A percentile compares a stretch with the other conserved stretches of the same genome.
Evolutionary conservation across 2,888 invertebrate genomes (phyloP).

Genomic region (Sialis lutaria): DNA sequence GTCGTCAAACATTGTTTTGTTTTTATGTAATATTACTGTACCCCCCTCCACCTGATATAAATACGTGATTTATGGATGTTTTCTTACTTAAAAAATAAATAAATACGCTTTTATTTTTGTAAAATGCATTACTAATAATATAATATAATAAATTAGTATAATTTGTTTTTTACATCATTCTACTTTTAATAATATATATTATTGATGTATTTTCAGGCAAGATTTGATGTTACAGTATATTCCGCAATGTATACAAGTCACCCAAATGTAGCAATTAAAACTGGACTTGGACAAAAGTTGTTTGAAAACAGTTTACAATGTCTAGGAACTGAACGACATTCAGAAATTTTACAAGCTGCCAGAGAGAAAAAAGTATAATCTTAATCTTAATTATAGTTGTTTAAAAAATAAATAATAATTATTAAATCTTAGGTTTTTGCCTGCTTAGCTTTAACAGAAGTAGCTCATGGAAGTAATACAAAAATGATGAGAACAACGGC

Average conservation of each 20-base stretch:
- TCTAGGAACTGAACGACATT: conserved; percentile 58
- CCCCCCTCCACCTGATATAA: no score
- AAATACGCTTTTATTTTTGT: neutral
- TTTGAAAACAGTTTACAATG: conserved; percentile 58
- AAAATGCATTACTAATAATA: no score
- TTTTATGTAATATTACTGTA: no score
- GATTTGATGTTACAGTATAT: conserved; percentile 55
- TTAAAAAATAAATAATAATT: neutral
- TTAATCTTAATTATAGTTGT: conserved; percentile 9
- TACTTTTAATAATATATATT: conserved; percentile 1
- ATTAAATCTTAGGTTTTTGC: conserved; percentile 40
- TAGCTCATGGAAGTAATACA: conserved; percentile 89
- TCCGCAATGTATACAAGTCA: conserved; percentile 53
- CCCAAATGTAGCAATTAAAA: conserved; percentile 60
- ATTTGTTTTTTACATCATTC: neutral
- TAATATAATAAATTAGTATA: neutral
- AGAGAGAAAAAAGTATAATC: conserved; percentile 49
- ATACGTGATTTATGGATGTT: no score
- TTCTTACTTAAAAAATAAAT: neutral
- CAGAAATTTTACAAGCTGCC: conserved; percentile 47
- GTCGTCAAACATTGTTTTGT: no score
- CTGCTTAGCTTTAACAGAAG: conserved; percentile 81
- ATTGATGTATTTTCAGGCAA: conserved; percentile 32
- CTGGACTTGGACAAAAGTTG: conserved; percentile 56
- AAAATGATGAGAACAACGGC: conserved; percentile 82